phyloP scores from a whole-genome alignment of 2,797 vertebrate genomes.

The Sphenopsis melanotis region DNA sequence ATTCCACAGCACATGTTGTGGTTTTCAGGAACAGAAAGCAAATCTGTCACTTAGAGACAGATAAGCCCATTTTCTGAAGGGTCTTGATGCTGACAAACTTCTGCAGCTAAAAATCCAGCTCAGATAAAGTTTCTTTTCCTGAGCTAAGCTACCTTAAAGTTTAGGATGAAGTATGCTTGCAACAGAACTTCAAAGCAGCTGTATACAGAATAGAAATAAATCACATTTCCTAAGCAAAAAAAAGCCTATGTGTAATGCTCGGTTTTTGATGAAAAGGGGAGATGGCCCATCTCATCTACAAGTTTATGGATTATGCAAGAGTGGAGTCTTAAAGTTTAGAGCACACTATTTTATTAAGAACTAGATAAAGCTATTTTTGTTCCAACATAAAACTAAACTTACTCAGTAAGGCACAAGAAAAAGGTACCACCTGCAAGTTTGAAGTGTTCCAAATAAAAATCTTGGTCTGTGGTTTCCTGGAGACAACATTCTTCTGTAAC shows the following conservation, averaged over 20 bases:
- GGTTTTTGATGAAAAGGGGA: neutral
- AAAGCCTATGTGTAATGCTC: neutral
- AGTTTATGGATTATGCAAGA: neutral
- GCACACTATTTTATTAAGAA: neutral
- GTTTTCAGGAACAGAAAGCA: conserved; percentile 6
- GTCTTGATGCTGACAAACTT: neutral
- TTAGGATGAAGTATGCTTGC: neutral
- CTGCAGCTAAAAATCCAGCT: neutral
- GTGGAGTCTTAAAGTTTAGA: neutral
- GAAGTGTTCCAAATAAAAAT: neutral
- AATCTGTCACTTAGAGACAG: neutral
- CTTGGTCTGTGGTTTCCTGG: neutral
- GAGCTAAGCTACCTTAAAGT: neutral
- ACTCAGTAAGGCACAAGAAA: neutral
- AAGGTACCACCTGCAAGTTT: neutral
- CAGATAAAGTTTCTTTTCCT: neutral
- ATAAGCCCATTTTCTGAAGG: neutral
- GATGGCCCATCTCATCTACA: neutral
- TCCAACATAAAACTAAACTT: neutral
- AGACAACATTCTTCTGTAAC: neutral
- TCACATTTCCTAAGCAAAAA: neutral
- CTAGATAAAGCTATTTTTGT: neutral
- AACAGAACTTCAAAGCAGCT: neutral
- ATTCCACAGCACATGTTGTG: neutral
- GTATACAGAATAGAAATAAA: neutral